These are phyloP conservation scores for Grus americana DNA, from an alignment of 2,113 vertebrate species.

Conservation along the genomic window DNA sequence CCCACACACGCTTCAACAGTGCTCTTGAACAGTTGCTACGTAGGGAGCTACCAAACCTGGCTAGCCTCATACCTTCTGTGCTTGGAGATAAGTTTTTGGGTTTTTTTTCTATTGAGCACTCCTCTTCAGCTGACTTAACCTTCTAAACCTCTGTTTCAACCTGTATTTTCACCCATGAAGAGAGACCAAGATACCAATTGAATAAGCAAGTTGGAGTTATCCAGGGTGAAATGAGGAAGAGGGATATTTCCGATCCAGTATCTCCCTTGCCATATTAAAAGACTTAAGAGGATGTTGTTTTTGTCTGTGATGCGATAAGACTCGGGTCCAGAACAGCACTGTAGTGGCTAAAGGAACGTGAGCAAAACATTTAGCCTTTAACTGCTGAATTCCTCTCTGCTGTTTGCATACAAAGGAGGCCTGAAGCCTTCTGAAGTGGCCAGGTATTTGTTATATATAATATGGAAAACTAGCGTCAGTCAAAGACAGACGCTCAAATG, in stretches of 20 bases:
- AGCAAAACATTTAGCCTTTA: not conserved
- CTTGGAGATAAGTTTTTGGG: not conserved
- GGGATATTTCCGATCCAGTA: not conserved
- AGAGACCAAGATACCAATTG: not conserved
- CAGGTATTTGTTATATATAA: not conserved
- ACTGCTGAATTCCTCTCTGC: not conserved
- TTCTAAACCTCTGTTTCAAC: not conserved
- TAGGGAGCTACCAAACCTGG: not conserved
- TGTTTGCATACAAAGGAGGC: not conserved
- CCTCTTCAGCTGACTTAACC: not conserved
- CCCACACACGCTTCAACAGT: rapidly evolving
- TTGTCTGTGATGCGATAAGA: not conserved
- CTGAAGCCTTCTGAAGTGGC: not conserved
- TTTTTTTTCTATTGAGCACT: not conserved
- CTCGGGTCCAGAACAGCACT: rapidly evolving
- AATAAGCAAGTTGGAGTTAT: not conserved
- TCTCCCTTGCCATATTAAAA: not conserved
- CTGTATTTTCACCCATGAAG: not conserved
- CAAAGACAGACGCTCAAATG: not conserved
- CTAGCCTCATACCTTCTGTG: rapidly evolving
- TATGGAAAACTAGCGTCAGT: not conserved
- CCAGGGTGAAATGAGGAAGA: not conserved
- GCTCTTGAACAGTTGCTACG: not conserved
- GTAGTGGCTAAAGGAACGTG: not conserved
- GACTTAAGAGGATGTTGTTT: not conserved